Conservation (phyloP, 2,797 vertebrate genomes). For the Dryobates pubescens region DNA sequence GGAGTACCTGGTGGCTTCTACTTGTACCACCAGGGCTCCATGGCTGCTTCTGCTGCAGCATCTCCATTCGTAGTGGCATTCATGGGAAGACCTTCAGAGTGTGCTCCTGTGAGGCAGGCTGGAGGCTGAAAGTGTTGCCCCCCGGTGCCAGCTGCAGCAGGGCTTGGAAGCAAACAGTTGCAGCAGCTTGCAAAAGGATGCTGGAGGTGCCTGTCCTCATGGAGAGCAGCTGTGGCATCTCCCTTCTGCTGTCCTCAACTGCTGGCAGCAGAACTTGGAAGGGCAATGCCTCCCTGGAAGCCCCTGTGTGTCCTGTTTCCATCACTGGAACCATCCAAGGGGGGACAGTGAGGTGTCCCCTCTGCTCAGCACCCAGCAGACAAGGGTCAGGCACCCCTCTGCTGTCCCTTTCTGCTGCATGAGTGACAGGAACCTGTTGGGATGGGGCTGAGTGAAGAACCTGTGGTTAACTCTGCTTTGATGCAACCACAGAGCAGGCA, state of each 20-base stretch:
- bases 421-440: neutral
- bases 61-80: fast-evolving
- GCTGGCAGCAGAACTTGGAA: neutral
- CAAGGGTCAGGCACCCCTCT: neutral
- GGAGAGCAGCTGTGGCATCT: neutral
- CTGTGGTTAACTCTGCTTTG: neutral
- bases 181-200: neutral
- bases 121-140: neutral
- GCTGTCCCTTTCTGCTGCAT: neutral
- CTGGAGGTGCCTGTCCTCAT: neutral
- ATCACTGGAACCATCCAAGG: fast-evolving
- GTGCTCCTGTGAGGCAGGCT: neutral
- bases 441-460: neutral
- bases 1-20: neutral
- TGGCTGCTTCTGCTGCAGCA: fast-evolving
- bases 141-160: fast-evolving
- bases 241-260: neutral
- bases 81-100: fast-evolving
- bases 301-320: fast-evolving
- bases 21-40: neutral
- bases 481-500: fast-evolving
- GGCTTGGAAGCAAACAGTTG: neutral
- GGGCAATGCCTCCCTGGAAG: neutral
- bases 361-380: neutral
- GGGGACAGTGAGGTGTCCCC: fast-evolving